Percentiles rank a stretch among this genome's conserved stretches.
These are phyloP conservation scores for Trachelus iudaicus DNA, from an alignment of 2,888 invertebrate genomes.

Conservation along the genomic window DNA sequence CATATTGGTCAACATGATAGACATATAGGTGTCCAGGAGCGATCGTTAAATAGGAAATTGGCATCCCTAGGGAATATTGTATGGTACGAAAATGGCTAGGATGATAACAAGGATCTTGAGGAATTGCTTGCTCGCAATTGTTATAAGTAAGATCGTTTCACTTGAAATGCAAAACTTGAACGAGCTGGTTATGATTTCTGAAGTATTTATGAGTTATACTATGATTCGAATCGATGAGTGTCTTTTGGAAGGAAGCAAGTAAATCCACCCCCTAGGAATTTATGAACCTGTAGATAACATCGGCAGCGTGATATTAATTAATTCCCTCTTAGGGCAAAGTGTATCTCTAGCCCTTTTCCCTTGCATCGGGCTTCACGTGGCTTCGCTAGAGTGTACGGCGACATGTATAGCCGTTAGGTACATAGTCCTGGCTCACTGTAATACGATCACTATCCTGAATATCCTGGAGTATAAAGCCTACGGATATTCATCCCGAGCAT, in stretches of 20 bases:
- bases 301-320: slow-evolving; percentile 31
- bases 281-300: not conserved
- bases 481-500: not conserved
- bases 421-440: slow-evolving; percentile 1
- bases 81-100: not conserved
- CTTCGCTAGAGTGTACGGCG: not conserved
- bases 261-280: not conserved
- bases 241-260: not conserved
- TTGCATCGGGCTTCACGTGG: not conserved
- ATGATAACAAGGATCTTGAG: no score
- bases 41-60: not conserved
- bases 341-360: not conserved
- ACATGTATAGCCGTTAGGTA: not conserved
- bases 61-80: not conserved
- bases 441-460: not conserved
- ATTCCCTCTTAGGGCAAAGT: slow-evolving; percentile 34
- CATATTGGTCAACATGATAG: not conserved
- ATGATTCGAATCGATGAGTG: not conserved
- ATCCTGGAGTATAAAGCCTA: not conserved
- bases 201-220: not conserved
- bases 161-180: not conserved
- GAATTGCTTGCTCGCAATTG: not conserved
- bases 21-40: not conserved
- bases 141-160: not conserved
- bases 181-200: not conserved